Evolutionary conservation across 2,113 vertebrate genomes (phyloP), one percentile per base, ranked within the genome.

Genomic region (Stictonetta naevosa): DNA sequence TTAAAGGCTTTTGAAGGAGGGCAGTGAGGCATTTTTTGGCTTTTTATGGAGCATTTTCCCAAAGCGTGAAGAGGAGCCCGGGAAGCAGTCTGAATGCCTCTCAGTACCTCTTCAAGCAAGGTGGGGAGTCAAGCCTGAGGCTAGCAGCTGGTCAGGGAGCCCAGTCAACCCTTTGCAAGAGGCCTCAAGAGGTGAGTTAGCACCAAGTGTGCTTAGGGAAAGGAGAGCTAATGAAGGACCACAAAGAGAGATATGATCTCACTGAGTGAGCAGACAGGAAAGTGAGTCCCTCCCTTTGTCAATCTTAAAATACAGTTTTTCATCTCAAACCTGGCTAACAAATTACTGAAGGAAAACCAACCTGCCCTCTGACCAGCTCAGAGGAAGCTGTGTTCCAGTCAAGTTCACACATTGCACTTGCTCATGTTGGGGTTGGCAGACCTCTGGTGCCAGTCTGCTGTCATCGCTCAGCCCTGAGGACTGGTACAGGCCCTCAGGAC

Each of bases 391-490:
- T 38, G 33, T 36, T 36, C 13, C 42, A 77, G n/a, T 7, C 17
- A 88, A 60, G 73, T 48, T 84, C 11, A 67, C 52, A 34, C 25
- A 58, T 78, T 38, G 88, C 67, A 31, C 36, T 63, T 60, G 28
- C 55, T 62, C 19, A 3, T 11, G 8, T 5, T 74, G 18, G 86
- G 36, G 60, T 33, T 36, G 28, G 38, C 69, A 64, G 31, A 73
- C 33, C 72, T 58, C 38, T 62, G 56, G n/a, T 31, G 50, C 40
- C 33, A 62, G 17, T 5, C 28, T 69, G 56, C 62, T 76, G 33
- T 1, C 0, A n/a, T 4, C 12, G 50, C 59, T 83, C 63, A 77
- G 34, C 55, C 78, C 50, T 2, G 15, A 1, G 1, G 44, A 36
- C 72, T 6, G 40, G 29, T 2, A 1, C 36, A 48, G 63, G n/a